phyloP scores from a whole-genome alignment of 2,797 vertebrate genomes.

The Sebastolobus alascanus region DNA sequence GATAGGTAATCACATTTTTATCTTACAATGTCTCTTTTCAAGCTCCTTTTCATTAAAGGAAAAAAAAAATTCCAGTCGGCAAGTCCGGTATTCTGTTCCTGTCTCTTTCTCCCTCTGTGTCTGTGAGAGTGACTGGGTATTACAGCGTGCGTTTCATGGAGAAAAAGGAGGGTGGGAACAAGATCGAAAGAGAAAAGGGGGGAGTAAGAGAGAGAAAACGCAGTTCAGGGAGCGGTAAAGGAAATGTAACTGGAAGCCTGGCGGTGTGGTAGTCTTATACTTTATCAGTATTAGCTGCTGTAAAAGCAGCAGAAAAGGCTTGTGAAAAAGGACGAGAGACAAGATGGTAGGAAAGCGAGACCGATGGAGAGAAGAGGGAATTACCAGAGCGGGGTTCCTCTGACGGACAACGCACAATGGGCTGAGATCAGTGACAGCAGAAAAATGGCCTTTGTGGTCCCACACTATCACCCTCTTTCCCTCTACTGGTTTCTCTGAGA shows the following conservation, averaged over 20 bases:
- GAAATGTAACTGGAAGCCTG: slow-evolving; percentile 75
- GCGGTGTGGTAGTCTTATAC: slow-evolving; percentile 60
- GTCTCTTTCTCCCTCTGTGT: slow-evolving; percentile 80
- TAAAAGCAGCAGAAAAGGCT: slow-evolving; percentile 53
- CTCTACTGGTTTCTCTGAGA: slow-evolving; percentile 1
- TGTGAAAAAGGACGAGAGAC: slow-evolving; percentile 63
- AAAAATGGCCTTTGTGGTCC: slow-evolving; percentile 67
- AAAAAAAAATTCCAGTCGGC: slow-evolving; percentile 77
- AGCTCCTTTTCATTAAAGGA: slow-evolving; percentile 71
- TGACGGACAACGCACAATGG: slow-evolving; percentile 88
- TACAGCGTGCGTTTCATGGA: slow-evolving; percentile 82
- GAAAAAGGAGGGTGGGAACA: slow-evolving; percentile 78
- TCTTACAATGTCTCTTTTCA: slow-evolving; percentile 78
- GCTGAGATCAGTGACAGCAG: slow-evolving; percentile 90
- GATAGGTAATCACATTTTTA: slow-evolving; percentile 65
- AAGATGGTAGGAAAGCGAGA: slow-evolving; percentile 71
- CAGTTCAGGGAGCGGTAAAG: slow-evolving; percentile 63
- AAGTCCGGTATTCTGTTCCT: slow-evolving; percentile 81
- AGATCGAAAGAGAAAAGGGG: slow-evolving; percentile 68
- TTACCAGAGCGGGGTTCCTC: slow-evolving; percentile 81
- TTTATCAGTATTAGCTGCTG: slow-evolving; percentile 68
- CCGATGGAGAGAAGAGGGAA: slow-evolving; percentile 69
- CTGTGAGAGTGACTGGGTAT: slow-evolving; percentile 90
- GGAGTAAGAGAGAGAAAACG: slow-evolving; percentile 60
- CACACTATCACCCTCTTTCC: slow-evolving; percentile 20